A percentile compares a stretch with the other conserved stretches of the same genome.
These are phyloP conservation scores for Cyprinodon diabolis DNA, from an alignment of 2,797 vertebrate genomes.

Conservation along the genomic window DNA sequence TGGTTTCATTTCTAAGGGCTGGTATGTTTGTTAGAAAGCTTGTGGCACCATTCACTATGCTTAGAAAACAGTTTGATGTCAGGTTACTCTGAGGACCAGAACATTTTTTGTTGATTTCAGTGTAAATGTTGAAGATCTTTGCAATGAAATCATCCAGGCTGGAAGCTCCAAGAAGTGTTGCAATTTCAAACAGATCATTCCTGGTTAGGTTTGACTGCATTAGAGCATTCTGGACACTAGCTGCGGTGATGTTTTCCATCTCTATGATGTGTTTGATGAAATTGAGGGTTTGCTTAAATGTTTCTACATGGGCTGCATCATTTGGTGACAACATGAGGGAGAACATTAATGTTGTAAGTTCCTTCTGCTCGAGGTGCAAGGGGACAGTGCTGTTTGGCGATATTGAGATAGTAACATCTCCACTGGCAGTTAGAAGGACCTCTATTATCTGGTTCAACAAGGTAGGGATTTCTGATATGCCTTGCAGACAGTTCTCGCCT, in stretches of 20 bases:
- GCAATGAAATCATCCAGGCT: slow-evolving; percentile 54
- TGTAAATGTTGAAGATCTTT: slow-evolving; percentile 48
- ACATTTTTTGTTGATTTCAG: slow-evolving; percentile 58
- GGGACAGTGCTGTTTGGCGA: slow-evolving; percentile 13
- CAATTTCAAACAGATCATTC: slow-evolving; percentile 62
- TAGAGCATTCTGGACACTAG: slow-evolving; percentile 64
- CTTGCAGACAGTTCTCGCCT: slow-evolving; percentile 63
- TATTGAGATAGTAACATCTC: slow-evolving; percentile 39
- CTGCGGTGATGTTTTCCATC: slow-evolving; percentile 55
- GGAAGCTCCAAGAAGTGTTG: slow-evolving; percentile 42
- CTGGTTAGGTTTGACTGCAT: slow-evolving; percentile 71
- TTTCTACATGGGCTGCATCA: slow-evolving; percentile 44
- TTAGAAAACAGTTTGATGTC: slow-evolving; percentile 60
- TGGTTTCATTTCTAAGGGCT: slow-evolving; percentile 47
- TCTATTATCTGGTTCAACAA: slow-evolving; percentile 62
- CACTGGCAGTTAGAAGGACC: slow-evolving; percentile 32
- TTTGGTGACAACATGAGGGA: slow-evolving; percentile 60
- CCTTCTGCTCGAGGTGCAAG: slow-evolving; percentile 38
- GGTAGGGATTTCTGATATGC: slow-evolving; percentile 60
- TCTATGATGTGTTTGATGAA: slow-evolving; percentile 64
- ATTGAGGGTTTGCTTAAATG: slow-evolving; percentile 55
- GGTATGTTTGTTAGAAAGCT: slow-evolving; percentile 59
- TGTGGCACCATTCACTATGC: slow-evolving; percentile 55
- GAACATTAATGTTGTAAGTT: slow-evolving; percentile 55
- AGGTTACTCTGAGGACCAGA: slow-evolving; percentile 49